A percentile compares a stretch with the other conserved stretches of the same genome.
phyloP scores from a whole-genome alignment of 2,888 invertebrate genomes.

The Eilema depressum region DNA sequence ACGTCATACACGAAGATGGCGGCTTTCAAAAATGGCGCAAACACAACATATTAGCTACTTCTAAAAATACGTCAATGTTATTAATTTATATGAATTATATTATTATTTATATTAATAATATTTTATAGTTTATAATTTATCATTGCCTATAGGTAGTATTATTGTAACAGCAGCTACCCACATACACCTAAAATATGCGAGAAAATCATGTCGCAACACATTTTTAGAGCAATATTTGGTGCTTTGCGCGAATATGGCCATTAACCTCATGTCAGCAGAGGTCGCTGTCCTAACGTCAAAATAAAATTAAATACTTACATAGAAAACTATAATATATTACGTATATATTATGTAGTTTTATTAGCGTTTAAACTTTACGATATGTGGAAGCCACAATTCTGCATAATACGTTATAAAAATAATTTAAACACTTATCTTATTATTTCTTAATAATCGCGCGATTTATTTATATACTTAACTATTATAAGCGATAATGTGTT shows the following conservation, averaged over 20 bases:
- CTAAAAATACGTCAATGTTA: too few relatives aligned
- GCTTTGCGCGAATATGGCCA: constrained; percentile 9
- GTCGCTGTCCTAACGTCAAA: constrained; percentile 3
- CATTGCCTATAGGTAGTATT: too few relatives aligned
- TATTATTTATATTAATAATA: too few relatives aligned
- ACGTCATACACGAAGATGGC: too few relatives aligned
- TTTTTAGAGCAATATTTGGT: neutral
- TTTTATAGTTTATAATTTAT: too few relatives aligned
- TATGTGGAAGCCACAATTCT: neutral
- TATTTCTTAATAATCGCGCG: neutral
- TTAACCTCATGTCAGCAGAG: constrained; percentile 5
- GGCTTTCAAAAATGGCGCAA: too few relatives aligned
- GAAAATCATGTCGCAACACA: neutral
- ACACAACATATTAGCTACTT: too few relatives aligned
- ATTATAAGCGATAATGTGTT: neutral
- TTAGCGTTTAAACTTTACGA: neutral
- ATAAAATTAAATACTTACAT: neutral
- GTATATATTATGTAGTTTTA: neutral
- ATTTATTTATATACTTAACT: too few relatives aligned
- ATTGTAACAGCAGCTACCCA: neutral
- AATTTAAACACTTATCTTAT: neutral
- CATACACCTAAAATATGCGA: neutral
- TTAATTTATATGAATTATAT: too few relatives aligned
- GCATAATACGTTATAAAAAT: neutral
- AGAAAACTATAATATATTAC: constrained; percentile 2